Base-by-base conservation (phyloP, 2,888 invertebrate species). In the Ferrisia virgata region DNA sequence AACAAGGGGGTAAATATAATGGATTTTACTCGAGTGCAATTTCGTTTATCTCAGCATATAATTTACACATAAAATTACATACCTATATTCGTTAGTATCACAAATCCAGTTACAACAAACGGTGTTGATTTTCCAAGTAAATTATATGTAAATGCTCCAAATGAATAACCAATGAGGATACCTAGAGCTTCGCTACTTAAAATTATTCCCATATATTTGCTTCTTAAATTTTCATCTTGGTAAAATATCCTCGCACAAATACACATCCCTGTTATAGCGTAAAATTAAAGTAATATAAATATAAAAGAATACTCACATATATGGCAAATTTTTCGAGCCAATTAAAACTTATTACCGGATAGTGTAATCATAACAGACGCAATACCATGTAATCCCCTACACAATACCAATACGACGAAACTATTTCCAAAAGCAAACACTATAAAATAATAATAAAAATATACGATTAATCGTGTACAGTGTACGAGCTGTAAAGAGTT, bases 151-250 rank as follows among this genome's bases (percentile, higher is more conserved):
- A 94, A 91, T 0, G 95, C 93, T 11, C 95, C 95, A 86, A 94
- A 91, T 0, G 95, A 95, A 88, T 96, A 95, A 0, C 95, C 95
- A 13, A 94, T 89, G 1, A 96, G 89, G 0, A 96, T 95, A 0
- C 95, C 96, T 2, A 94, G 88, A 0, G 95, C 95, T 83, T 94
- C 92, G 85, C 95, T 95, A 5, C 95, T 94, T 87, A 95, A 91
- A 1, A 94, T 93, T 33, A 94, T 90, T 0, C 95, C 95, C 93
- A 96, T 94, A n/a, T 93, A 90, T 87, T 91, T 91, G 31, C 88
- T 90, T 88, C 85, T 88, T 87, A 87, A 86, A n/a, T 87, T 86
- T 79, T 88, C 88, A 84, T 92, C 91, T 82, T 91, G 90, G 0
- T 90, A 89, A 85, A 91, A 91, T 47, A 89, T 89, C 85, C 91